Conservation (phyloP, 1,140 invertebrate species). For the Homalodisca vitripennis region DNA sequence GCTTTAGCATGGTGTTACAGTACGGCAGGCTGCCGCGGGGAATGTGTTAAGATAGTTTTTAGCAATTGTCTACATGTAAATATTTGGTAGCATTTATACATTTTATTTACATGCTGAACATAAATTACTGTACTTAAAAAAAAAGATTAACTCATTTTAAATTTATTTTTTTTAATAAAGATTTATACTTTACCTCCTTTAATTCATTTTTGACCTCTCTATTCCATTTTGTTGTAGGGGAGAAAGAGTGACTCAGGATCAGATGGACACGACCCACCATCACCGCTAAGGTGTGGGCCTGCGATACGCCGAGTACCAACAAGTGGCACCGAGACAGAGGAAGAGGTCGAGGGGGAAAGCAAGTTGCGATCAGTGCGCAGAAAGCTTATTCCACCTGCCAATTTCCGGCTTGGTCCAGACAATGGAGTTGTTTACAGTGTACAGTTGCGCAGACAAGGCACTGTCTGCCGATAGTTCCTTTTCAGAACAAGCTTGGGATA, state of each 20-base stretch:
- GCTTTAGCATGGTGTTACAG: too few relatives aligned
- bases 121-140: too few relatives aligned
- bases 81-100: too few relatives aligned
- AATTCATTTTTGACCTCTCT: neutral
- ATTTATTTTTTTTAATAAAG: too few relatives aligned
- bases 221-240: conserved; percentile 42
- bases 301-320: conserved; percentile 5
- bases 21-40: too few relatives aligned
- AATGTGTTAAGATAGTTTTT: too few relatives aligned
- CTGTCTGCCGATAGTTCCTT: conserved; percentile 68
- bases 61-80: too few relatives aligned
- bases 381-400: too few relatives aligned
- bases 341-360: conserved; percentile 29
- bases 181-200: too few relatives aligned
- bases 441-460: conserved; percentile 42
- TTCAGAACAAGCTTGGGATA: conserved; percentile 75
- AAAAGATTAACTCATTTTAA: too few relatives aligned
- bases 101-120: too few relatives aligned
- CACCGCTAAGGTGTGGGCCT: conserved; percentile 14
- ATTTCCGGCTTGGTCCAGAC: conserved; percentile 59
- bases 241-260: conserved; percentile 61
- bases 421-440: conserved; percentile 37
- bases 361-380: conserved; percentile 24
- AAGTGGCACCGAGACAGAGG: conserved; percentile 50
- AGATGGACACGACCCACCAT: conserved; percentile 45